Evolutionary conservation across 1,140 invertebrate species (phyloP).

Genomic region (Drosophila bipectinata): DNA sequence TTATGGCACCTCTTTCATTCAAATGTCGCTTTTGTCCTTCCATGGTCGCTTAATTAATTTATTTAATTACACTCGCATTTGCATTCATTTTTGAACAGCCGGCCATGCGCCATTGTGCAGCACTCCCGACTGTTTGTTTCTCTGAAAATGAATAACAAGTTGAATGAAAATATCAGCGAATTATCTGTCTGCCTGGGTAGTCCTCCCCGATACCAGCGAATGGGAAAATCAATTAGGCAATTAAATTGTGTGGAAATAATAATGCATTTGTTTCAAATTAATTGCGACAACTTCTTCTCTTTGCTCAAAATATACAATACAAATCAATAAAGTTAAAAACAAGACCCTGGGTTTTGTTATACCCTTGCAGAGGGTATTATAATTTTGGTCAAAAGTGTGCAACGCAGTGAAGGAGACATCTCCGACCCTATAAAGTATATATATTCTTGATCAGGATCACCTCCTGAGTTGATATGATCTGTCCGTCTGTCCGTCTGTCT

Average conservation of each 20-base stretch:
- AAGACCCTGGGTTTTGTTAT: neutral
- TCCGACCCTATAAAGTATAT: no score
- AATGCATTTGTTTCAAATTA: slow-evolving; percentile 69
- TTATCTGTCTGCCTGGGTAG: slow-evolving; percentile 17
- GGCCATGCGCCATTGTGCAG: slow-evolving; percentile 52
- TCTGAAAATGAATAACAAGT: slow-evolving; percentile 41
- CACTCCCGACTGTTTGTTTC: slow-evolving; percentile 46
- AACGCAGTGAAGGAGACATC: no score
- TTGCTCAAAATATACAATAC: slow-evolving; percentile 15
- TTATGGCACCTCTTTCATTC: neutral
- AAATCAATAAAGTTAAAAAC: slow-evolving; percentile 13
- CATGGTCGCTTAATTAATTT: slow-evolving; percentile 71
- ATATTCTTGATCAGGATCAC: no score
- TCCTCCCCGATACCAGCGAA: slow-evolving; percentile 23
- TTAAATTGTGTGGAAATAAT: slow-evolving; percentile 76
- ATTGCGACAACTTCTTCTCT: slow-evolving; percentile 38
- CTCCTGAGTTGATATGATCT: no score
- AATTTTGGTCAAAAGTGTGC: no score
- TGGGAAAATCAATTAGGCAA: slow-evolving; percentile 71
- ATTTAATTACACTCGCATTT: slow-evolving; percentile 78
- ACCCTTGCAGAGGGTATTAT: no score
- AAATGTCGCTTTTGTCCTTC: slow-evolving; percentile 15
- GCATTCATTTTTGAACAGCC: slow-evolving; percentile 73
- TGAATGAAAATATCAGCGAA: slow-evolving; percentile 41
- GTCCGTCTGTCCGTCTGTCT: no score